phyloP scores from a whole-genome alignment of 2,113 vertebrate species.

The Synchiropus splendidus region DNA sequence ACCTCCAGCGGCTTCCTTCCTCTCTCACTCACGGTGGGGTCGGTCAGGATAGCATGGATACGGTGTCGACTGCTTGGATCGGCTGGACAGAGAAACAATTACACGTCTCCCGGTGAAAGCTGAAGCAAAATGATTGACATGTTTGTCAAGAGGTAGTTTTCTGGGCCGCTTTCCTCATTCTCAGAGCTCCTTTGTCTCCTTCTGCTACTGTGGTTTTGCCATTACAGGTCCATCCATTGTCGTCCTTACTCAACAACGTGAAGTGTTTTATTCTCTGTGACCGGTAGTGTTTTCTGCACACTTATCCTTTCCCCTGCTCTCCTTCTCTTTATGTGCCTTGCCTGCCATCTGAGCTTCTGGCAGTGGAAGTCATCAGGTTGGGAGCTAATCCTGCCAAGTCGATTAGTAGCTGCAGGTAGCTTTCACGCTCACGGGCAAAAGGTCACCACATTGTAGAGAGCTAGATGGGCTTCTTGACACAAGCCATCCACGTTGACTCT shows the following conservation, averaged over 20 bases:
- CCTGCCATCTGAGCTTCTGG: constrained; percentile 29
- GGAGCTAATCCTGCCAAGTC: constrained; percentile 62
- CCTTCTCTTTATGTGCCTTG: constrained; percentile 39
- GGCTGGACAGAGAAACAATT: constrained; percentile 53
- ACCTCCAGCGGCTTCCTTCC: constrained; percentile 56
- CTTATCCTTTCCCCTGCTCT: constrained; percentile 28
- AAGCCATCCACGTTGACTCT: constrained; percentile 51
- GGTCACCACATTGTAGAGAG: constrained; percentile 51
- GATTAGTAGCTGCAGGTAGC: constrained; percentile 61
- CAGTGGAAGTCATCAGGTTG: constrained; percentile 53
- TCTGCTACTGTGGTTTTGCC: constrained; percentile 39
- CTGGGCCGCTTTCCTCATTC: constrained; percentile 39
- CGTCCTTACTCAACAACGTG: constrained; percentile 21
- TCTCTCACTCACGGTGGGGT: constrained; percentile 42
- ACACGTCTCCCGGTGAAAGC: constrained; percentile 35
- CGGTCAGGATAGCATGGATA: constrained; percentile 19
- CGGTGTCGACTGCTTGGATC: constrained; percentile 37
- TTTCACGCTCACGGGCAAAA: constrained; percentile 49
- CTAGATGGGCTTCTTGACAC: constrained; percentile 59
- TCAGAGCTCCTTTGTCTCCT: constrained; percentile 42
- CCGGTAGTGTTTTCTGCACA: constrained; percentile 33
- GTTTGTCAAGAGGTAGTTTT: constrained; percentile 48
- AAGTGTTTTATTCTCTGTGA: constrained; percentile 46
- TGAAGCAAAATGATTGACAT: constrained; percentile 39
- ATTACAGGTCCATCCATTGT: constrained; percentile 53